Conservation (phyloP, 2,113 vertebrate species). For the Phylloscopus whistleri region DNA sequence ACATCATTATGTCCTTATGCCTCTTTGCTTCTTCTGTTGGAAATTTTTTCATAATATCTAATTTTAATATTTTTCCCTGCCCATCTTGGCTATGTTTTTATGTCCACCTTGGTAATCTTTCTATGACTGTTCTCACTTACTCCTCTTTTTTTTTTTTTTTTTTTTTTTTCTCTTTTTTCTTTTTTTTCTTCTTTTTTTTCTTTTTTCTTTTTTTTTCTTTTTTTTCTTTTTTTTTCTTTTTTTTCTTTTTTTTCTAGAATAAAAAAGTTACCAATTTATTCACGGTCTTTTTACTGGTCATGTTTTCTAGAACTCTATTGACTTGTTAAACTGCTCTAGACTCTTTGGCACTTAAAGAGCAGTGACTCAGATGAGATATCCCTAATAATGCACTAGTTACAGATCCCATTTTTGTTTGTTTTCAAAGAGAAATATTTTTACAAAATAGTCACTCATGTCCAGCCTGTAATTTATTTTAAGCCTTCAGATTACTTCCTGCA, state of each 20-base stretch:
- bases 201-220: not conserved
- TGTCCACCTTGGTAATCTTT: not conserved
- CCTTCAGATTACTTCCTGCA: not conserved
- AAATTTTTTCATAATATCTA: not conserved
- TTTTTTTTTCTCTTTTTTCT: not conserved
- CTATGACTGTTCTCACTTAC: not conserved
- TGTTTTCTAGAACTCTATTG: not conserved
- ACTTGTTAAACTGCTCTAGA: not conserved
- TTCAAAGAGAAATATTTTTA: not conserved
- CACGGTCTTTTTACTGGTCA: not conserved
- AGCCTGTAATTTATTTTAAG: not conserved
- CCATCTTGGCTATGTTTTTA: not conserved
- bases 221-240: not conserved
- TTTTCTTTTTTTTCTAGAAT: not conserved
- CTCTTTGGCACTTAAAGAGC: not conserved
- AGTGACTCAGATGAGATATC: not conserved
- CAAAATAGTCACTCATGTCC: not conserved
- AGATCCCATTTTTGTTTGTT: not conserved
- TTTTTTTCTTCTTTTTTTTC: not conserved
- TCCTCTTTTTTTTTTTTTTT: not conserved
- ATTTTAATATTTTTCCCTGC: not conserved
- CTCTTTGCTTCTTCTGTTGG: not conserved
- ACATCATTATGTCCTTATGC: not conserved
- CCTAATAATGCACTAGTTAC: not conserved
- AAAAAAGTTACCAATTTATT: not conserved